Base-by-base conservation (phyloP, 2,888 invertebrate species). In the Apomyelois bistriatella region DNA sequence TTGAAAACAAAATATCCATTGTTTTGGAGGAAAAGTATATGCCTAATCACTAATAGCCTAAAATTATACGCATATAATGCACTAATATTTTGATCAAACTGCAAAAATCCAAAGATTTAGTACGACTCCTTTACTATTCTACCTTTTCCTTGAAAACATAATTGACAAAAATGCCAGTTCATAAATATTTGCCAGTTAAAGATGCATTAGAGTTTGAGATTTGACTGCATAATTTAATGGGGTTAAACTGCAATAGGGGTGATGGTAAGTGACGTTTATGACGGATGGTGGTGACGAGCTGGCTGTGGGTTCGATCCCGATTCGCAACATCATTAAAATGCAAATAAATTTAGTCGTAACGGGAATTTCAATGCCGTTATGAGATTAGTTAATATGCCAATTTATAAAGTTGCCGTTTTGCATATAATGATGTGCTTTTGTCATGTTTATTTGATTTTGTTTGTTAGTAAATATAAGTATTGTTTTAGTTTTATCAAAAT, bases 291-390 rank as follows among this genome's bases (percentile, higher is more conserved):
- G 57, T 64, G 57, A 58, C 64, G 55, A 53, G 57, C 40, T 10
- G 37, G 51, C 42, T 10, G 32, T 35, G 40, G 54, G 60, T 65
- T 70, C 60, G 66, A 69, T 68, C 68, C 63, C 64, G 61, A 65
- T 66, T 65, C 64, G 62, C 62, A 60, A 60, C 65, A 58, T 70
- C 66, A 66, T 78, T 72, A 72, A 71, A 73, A 78, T 77, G 76
- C 68, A 72, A 78, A 77, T 78, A 58, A 53, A 53, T 53, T 22
- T 41, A 52, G 52, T 52, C 49, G 55, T 43, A 28, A 52, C 43
- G 41, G 48, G 53, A 55, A 51, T 53, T 41, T 40, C 40, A 52
- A 51, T 56, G 52, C 15, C 2, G 13, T 13, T 53, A 46, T 41
- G 47, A 35, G 40, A 40, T 38, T 48, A 30, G 49, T 49, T 58